These are phyloP conservation scores for Drosophila rubida DNA, from an alignment of 2,888 invertebrate genomes.

Conservation along the genomic window DNA sequence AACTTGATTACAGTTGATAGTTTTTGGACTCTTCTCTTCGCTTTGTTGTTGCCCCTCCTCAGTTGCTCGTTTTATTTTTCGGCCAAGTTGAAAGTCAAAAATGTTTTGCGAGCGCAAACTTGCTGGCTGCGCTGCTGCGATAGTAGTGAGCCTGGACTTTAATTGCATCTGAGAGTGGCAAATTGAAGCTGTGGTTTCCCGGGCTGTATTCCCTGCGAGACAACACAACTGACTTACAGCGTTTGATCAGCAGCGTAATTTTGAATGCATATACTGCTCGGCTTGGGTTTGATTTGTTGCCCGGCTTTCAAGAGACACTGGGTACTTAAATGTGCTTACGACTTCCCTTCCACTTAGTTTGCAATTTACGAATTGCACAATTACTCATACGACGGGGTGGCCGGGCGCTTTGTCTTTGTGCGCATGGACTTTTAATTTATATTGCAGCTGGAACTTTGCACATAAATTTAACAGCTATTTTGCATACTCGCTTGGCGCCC, in stretches of 20 bases:
- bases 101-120: conserved; percentile 42
- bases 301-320: background rate
- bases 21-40: conserved; percentile 54
- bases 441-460: conserved; percentile 71
- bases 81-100: conserved; percentile 61
- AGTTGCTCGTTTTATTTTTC: background rate
- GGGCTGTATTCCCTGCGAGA: background rate
- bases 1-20: conserved; percentile 81
- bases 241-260: background rate
- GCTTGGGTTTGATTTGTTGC: background rate
- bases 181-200: conserved; percentile 41
- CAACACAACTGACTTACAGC: background rate
- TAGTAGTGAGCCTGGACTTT: conserved; percentile 47
- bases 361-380: conserved; percentile 24
- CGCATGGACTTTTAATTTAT: conserved; percentile 62
- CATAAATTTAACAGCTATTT: conserved; percentile 71
- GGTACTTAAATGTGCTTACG: background rate
- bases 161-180: conserved; percentile 54
- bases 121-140: conserved; percentile 26
- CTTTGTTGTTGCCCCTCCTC: conserved; percentile 6
- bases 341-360: conserved; percentile 14
- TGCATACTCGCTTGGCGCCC: conserved; percentile 69
- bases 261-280: background rate
- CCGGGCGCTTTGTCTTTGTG: conserved; percentile 28
- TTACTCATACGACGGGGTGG: conserved; percentile 53